phyloP scores from a whole-genome alignment of 2,113 vertebrate genomes.

The Calcarius ornatus region DNA sequence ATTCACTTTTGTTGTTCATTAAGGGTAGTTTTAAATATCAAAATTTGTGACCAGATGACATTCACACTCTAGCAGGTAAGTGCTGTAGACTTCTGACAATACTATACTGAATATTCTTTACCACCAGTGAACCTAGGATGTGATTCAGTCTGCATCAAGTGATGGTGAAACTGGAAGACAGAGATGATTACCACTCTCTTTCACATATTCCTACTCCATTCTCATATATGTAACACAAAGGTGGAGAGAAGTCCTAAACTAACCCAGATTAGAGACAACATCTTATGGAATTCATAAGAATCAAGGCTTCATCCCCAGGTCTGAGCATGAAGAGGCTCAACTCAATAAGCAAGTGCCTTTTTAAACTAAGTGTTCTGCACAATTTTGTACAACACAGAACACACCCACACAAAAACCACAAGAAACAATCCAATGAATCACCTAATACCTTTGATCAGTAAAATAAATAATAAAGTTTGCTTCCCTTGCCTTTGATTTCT shows the following conservation, averaged over 20 bases:
- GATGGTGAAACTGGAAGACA: background rate
- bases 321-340: background rate
- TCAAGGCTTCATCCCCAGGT: background rate
- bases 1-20: background rate
- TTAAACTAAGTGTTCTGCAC: background rate
- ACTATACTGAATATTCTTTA: background rate
- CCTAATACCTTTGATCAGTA: background rate
- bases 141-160: background rate
- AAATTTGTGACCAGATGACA: background rate
- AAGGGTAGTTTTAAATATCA: background rate
- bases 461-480: background rate
- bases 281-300: background rate
- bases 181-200: background rate
- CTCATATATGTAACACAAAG: fast-evolving
- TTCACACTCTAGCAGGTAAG: background rate
- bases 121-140: background rate
- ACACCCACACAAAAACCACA: background rate
- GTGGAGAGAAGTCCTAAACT: background rate
- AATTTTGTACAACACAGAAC: background rate
- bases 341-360: background rate
- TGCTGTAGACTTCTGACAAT: background rate
- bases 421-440: background rate
- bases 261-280: background rate
- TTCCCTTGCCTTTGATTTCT: background rate
- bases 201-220: background rate